A percentile compares a stretch with the other conserved stretches of the same genome.
These are phyloP conservation scores for Cybosia mesomella DNA, from an alignment of 2,888 invertebrate genomes.

Conservation along the genomic window DNA sequence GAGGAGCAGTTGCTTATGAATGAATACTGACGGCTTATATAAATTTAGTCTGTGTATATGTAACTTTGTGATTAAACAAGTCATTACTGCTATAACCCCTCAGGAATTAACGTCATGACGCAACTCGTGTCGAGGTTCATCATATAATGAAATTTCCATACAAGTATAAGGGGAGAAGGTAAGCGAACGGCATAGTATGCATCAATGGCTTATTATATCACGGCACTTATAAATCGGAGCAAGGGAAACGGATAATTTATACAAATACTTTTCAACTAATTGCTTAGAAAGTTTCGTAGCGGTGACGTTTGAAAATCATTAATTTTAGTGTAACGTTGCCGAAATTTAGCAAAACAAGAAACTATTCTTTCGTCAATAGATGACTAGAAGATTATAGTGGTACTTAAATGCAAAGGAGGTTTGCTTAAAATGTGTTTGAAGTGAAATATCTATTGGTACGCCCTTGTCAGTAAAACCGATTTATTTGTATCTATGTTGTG, in stretches of 20 bases:
- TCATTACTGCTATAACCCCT: conserved; percentile 22
- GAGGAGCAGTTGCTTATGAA: conserved; percentile 6
- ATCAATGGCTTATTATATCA: conserved; percentile 41
- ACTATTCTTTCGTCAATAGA: too few relatives aligned
- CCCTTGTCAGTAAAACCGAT: too few relatives aligned
- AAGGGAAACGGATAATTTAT: conserved; percentile 30
- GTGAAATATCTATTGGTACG: too few relatives aligned
- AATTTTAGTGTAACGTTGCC: not conserved
- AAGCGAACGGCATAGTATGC: conserved; percentile 17
- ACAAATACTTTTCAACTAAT: conserved; percentile 9
- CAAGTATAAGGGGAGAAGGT: conserved; percentile 11
- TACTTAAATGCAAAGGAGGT: too few relatives aligned
- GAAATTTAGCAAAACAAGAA: too few relatives aligned
- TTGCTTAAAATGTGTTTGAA: too few relatives aligned
- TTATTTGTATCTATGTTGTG: too few relatives aligned
- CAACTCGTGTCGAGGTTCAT: conserved; percentile 14
- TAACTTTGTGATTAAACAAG: conserved; percentile 23
- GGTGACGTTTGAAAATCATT: not conserved
- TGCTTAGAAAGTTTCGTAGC: conserved; percentile 3
- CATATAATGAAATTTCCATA: conserved; percentile 25
- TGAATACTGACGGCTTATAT: conserved; percentile 8
- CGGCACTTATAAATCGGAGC: conserved; percentile 22
- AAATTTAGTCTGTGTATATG: conserved; percentile 3
- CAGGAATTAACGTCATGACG: conserved; percentile 26
- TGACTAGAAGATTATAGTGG: too few relatives aligned